A percentile compares a stretch with the other conserved stretches of the same genome.
These are phyloP conservation scores for Aldrovandia affinis DNA, from an alignment of 2,797 vertebrate genomes.

Conservation along the genomic window DNA sequence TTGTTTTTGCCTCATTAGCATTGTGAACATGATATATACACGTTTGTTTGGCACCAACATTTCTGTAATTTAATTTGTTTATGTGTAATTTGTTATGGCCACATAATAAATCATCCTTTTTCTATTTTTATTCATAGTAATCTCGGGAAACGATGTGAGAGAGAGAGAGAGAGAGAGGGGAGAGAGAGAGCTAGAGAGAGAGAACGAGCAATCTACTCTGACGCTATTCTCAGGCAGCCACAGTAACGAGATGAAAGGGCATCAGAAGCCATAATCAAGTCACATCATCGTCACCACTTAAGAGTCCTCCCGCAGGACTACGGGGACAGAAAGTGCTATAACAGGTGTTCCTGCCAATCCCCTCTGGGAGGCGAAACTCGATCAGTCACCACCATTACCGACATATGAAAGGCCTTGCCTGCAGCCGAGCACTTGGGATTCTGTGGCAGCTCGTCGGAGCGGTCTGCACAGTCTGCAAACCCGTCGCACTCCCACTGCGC, in stretches of 20 bases:
- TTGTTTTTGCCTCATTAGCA: background rate
- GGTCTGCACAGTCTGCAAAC: conserved; percentile 82
- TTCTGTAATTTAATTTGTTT: background rate
- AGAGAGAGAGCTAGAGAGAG: conserved; percentile 11
- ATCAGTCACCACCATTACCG: background rate
- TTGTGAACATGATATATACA: background rate
- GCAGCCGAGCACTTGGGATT: conserved; percentile 79
- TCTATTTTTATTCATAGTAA: too few relatives aligned
- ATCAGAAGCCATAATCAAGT: conserved; percentile 6
- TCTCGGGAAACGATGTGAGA: background rate
- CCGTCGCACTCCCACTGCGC: conserved; percentile 85
- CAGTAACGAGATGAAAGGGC: conserved; percentile 50
- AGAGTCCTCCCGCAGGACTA: conserved; percentile 66
- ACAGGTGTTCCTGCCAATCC: background rate
- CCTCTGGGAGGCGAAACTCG: background rate
- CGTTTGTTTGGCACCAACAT: background rate
- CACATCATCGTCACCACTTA: conserved; percentile 70
- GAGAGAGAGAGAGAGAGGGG: conserved; percentile 25
- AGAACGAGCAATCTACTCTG: conserved; percentile 48
- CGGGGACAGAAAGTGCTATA: conserved; percentile 74
- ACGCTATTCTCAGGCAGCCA: conserved; percentile 77
- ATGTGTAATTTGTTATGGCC: too few relatives aligned
- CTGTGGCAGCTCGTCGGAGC: conserved; percentile 81
- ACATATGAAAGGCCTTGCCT: conserved; percentile 60
- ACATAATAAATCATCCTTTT: too few relatives aligned